Percentiles rank a stretch among this genome's conserved stretches.
phyloP scores from a whole-genome alignment of 2,888 invertebrate species.

The Pristionchus fissidentatus region DNA sequence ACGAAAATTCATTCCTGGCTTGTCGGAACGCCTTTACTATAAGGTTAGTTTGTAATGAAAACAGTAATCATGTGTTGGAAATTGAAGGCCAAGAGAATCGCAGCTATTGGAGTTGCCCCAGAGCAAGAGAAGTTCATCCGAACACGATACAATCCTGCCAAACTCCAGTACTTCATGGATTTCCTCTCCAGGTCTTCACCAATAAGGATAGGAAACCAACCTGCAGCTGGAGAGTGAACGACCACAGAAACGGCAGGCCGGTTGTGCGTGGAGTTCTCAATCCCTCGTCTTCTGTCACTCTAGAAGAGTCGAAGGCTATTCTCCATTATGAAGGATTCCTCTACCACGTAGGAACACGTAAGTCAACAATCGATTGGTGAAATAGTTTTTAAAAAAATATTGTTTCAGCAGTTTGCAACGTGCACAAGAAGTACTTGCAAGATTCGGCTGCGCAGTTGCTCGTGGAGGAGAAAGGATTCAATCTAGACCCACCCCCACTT shows the following conservation, averaged over 20 bases:
- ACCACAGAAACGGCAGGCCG: not conserved
- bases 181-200: not conserved
- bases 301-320: not conserved
- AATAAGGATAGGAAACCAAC: not conserved
- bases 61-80: not conserved
- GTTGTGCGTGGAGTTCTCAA: not conserved
- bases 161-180: not conserved
- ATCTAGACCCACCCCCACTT: not conserved
- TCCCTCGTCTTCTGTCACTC: not conserved
- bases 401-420: not conserved
- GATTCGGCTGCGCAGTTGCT: not conserved
- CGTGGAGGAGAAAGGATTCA: too few species aligned
- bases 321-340: not conserved
- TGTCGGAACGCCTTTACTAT: not conserved
- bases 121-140: not conserved
- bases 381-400: not conserved
- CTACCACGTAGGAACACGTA: not conserved
- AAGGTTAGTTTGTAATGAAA: constrained; percentile 2
- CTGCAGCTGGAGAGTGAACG: not conserved
- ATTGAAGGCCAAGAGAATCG: not conserved
- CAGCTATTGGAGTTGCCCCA: not conserved
- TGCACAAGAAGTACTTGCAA: not conserved
- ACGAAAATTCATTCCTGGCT: not conserved
- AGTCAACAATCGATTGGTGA: too few species aligned
- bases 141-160: not conserved